Conservation (phyloP, 2,797 vertebrate species). For the Avahi laniger region DNA sequence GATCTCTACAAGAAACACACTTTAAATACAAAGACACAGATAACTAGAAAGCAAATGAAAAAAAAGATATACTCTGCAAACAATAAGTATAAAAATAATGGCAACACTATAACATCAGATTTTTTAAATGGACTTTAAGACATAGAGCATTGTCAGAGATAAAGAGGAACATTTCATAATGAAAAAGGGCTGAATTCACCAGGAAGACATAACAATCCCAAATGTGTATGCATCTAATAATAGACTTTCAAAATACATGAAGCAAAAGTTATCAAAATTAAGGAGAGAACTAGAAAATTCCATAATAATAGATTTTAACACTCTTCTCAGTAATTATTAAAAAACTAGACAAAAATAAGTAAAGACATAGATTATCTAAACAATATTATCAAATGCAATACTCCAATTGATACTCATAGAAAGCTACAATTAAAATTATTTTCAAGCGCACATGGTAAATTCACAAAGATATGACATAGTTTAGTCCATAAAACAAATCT, state of each 20-base stretch:
- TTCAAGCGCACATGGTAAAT: neutral
- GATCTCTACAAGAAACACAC: neutral
- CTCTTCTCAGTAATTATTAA: neutral
- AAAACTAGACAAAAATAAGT: neutral
- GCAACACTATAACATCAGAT: neutral
- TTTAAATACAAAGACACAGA: neutral
- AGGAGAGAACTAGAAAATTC: neutral
- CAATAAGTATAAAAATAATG: neutral
- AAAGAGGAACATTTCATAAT: neutral
- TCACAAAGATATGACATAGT: neutral
- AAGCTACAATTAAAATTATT: neutral
- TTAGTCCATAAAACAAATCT: neutral
- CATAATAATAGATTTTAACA: neutral
- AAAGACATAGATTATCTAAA: neutral
- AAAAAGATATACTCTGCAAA: neutral
- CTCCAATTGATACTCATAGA: neutral
- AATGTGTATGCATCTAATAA: neutral
- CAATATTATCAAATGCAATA: neutral
- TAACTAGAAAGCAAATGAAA: neutral
- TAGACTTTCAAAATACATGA: neutral
- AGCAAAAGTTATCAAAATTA: neutral
- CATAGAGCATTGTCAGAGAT: neutral
- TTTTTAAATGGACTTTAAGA: neutral
- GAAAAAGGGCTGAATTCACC: neutral
- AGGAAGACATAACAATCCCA: neutral